These are phyloP conservation scores for Lumbricus terrestris DNA, from an alignment of 2,888 invertebrate species.

Conservation along the genomic window DNA sequence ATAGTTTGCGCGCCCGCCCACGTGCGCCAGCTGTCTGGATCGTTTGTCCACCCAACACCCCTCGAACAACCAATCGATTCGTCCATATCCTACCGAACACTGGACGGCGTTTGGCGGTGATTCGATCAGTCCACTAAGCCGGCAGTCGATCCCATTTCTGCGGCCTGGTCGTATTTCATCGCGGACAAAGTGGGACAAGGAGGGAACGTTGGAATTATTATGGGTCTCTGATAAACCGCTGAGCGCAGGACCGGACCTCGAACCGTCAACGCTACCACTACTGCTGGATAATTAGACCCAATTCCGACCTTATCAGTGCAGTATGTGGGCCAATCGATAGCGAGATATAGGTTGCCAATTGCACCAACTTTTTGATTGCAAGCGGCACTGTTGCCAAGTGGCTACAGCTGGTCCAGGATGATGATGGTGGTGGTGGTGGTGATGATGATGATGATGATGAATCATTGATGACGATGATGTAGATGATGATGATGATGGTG, in stretches of 20 bases:
- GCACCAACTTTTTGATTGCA: not conserved
- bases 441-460: too few relatives aligned
- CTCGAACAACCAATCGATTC: not conserved
- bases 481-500: too few relatives aligned
- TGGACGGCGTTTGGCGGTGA: not conserved
- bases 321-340: not conserved
- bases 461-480: too few relatives aligned
- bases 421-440: too few relatives aligned
- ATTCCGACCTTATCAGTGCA: not conserved
- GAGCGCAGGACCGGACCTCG: not conserved
- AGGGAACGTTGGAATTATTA: not conserved
- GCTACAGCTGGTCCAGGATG: too few relatives aligned
- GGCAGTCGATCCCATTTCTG: not conserved
- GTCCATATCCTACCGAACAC: not conserved
- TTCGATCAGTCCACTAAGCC: constrained; percentile 3
- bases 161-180: not conserved
- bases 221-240: not conserved
- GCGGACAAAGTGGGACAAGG: not conserved
- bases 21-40: not conserved
- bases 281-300: not conserved
- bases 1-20: not conserved
- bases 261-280: not conserved
- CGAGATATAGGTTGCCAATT: not conserved
- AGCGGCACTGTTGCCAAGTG: too few relatives aligned
- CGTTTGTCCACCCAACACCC: not conserved